Evolutionary conservation across 1,140 invertebrate genomes (phyloP), one percentile per base, ranked within the genome.

Genomic region (Mya arenaria): DNA sequence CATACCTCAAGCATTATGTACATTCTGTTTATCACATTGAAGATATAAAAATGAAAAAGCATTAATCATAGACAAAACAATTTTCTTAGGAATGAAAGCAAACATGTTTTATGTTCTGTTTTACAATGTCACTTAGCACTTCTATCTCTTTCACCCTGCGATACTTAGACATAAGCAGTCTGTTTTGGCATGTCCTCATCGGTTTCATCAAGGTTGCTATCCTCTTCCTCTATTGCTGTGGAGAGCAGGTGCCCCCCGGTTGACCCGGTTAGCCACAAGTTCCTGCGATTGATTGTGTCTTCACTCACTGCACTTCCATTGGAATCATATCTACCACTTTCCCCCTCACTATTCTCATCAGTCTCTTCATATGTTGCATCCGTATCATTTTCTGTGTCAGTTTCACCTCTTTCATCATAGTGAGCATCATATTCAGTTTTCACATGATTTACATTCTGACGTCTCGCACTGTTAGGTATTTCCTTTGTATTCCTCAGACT

Each of bases 171-270:
- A 69, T 69, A 34, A 28, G 77, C 77, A 8, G 77, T 60, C n/a
- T 28, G 8, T n/a, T 68, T 30, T 13, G 19, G 39, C 17, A 28
- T 65, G 15, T 71, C 52, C 8, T 65, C 34, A 62, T 80, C 77
- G 28, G 77, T 68, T 28, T 80, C 77, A 44, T 80, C 65, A 58
- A 69, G 62, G 34, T 80, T 71, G 48, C 65, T 80, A 55, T 80
- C 77, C 34, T 80, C 77, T 34, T 80, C 77, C 25, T 69, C 52
- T 30, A 80, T 80, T 17, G 77, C 77, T 32, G 71, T 44, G 13
- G 77, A 80, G 13, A 80, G 37, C 48, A 80, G 36, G 58, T 80
- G 66, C 30, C 55, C 66, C 25, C 63, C 66, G 23, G 36, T 41
- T 55, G 48, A 30, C 13, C 30, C 65, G 25, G 39, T 19, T n/a